Evolutionary conservation across 2,888 invertebrate genomes (phyloP), one percentile per base, ranked within the genome.

Genomic region (Ormyrus thymus): DNA sequence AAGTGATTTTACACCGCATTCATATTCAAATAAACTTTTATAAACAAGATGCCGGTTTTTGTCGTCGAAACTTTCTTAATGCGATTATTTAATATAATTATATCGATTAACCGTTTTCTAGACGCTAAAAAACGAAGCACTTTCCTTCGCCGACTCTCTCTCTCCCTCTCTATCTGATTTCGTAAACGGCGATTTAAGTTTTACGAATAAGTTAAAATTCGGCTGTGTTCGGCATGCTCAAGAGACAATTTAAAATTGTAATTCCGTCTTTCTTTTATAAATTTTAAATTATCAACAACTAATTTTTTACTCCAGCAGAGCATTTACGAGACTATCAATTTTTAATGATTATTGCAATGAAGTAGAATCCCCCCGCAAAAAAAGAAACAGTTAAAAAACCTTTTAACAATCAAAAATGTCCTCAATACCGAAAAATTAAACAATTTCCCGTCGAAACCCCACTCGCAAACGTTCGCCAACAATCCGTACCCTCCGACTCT

Each of bases 181-280:
- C 61, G 70, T 55, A 76, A 76, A 48, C 48, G 43, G 62, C 64
- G 70, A 56, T 50, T 61, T 29, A 61, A 55, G 11, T 64, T 72
- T 59, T 69, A 29, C 68, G 64, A 68, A 58, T 61, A 74, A 69
- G 66, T 73, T 70, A 61, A 70, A 74, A 65, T 76, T 76, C 43
- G 53, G 50, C 68, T 73, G 58, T 58, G 73, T 69, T 68, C 15
- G n/a, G 68, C 59, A 78, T 78, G 56, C 10, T n/a, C 68, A 68
- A 78, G 43, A 7, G 7, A 53, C 7, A 10, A 71, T 69, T 73
- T 69, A 15, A 64, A 73, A 78, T 78, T 69, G 62, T 78, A 78
- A 78, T 78, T 29, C 5, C 13, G 29, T 45, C n/a, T 81, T 83
- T 75, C 73, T 48, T 29, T 61, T 51, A 15, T 53, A 71, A 71